Base-by-base conservation (phyloP, 1,140 invertebrate species). In the Platyscapa corneri region DNA sequence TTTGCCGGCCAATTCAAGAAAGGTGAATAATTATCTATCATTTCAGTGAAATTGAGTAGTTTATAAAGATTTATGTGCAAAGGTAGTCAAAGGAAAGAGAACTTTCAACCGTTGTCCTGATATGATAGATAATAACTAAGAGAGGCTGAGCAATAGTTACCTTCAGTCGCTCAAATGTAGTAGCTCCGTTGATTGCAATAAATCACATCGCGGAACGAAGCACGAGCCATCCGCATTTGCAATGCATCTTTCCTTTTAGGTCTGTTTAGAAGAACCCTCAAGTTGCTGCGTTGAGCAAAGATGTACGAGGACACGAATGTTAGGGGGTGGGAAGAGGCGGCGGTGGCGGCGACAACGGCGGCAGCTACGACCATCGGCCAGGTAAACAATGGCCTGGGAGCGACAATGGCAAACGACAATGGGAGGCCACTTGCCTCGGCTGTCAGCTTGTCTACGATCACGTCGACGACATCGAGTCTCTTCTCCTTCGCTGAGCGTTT, bases 341-440 rank as follows among this genome's bases (percentile, higher is more conserved):
- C 10, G 20, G 39, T 16, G 34, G 7, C 37, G n/a, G 56, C 72
- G 34, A 30, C 64, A 5, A 46, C 12, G 6, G 42, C 42, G 42
- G 7, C 37, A 16, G 56, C 72, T 27, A 30, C 64, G 6, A 46
- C 12, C 76, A 30, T 46, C 27, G 53, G 2, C 34, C 32, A 32
- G 34, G 53, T 76, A 76, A 82, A 85, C 79, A 82, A 85, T 85
- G 83, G 67, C 37, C 70, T 20, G 12, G 39, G 23, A 53, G 49
- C 70, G 81, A 75, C 70, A 75, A 75, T 83, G 81, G 49, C 46
- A 42, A 34, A 27, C 75, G 77, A 81, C 78, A 75, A 79, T 77
- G 79, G 78, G 72, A 85, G 79, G 49, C 37, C 84, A 85, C 64
- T 84, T 84, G 82, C 82, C 75, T 60, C 82, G 82, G 42, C 60